phyloP scores from a whole-genome alignment of 2,797 vertebrate genomes.

The Aphelocoma californica region DNA sequence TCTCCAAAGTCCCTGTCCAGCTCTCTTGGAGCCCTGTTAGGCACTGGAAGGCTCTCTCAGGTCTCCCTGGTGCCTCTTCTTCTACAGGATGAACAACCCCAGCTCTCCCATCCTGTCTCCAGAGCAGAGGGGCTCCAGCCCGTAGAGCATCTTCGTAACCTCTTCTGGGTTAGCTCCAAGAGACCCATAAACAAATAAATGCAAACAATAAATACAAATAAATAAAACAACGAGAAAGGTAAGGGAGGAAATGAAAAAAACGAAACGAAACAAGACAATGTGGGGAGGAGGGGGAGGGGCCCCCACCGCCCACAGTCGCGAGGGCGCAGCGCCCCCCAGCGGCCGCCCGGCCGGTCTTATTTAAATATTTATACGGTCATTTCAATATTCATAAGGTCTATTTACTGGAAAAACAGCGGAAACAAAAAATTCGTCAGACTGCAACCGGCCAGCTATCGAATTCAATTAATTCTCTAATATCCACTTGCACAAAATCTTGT shows the following conservation, averaged over 20 bases:
- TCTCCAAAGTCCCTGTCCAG: neutral
- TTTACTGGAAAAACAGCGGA: neutral
- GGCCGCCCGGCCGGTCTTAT: rapidly evolving
- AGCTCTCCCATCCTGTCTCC: neutral
- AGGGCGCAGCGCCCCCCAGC: neutral
- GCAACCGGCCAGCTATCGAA: neutral
- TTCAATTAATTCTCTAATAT: neutral
- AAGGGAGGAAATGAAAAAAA: neutral
- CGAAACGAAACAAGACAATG: rapidly evolving
- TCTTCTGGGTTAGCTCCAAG: neutral
- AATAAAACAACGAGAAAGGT: neutral
- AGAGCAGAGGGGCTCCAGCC: neutral
- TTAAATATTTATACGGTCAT: neutral
- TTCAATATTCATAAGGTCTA: neutral
- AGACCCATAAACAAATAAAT: neutral
- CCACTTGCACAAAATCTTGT: neutral
- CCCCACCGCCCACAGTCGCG: neutral
- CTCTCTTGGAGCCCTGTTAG: neutral
- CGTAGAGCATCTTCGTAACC: neutral
- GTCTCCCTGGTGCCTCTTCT: neutral
- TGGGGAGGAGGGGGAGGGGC: neutral
- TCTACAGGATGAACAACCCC: neutral
- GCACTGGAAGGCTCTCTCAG: neutral
- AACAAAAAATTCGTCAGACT: neutral
- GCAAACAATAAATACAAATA: neutral